Evolutionary conservation across 2,113 vertebrate genomes (phyloP).

Genomic region (Xenotilapia longispinis): DNA sequence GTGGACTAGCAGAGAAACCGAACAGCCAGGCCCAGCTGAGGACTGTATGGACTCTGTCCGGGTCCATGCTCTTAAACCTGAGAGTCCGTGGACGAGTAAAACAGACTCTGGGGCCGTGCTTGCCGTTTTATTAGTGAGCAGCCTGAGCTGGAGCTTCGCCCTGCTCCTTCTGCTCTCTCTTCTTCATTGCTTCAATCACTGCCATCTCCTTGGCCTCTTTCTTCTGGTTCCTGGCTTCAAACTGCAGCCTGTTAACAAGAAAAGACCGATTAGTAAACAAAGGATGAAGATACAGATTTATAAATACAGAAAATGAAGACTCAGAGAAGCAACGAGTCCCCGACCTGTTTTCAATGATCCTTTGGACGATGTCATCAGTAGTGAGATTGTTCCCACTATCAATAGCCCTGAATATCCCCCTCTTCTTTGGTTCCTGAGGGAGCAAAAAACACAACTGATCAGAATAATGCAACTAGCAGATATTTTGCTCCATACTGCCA

Average conservation of each 20-base stretch:
- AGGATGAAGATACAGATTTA: neutral
- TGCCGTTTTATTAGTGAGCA: conserved; percentile 1
- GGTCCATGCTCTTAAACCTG: neutral
- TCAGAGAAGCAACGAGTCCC: neutral
- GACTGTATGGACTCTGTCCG: neutral
- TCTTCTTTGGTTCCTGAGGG: conserved; percentile 82
- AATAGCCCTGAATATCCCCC: conserved; percentile 80
- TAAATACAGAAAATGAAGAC: neutral
- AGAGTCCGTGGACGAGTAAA: neutral
- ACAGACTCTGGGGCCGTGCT: neutral
- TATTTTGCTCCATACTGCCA: neutral
- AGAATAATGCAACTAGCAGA: neutral
- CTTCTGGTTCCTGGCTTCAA: conserved; percentile 94
- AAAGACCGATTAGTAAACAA: neutral
- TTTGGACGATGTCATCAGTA: conserved; percentile 91
- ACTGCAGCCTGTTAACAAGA: conserved; percentile 78
- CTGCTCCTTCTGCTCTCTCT: conserved; percentile 51
- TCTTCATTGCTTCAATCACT: conserved; percentile 81
- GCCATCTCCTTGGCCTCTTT: conserved; percentile 95
- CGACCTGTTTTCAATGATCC: conserved; percentile 95
- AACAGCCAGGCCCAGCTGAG: neutral
- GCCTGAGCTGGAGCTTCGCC: conserved; percentile 11
- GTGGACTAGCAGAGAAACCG: neutral
- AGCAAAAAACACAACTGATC: neutral
- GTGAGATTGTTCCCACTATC: conserved; percentile 85